phyloP scores from a whole-genome alignment of 2,113 vertebrate species.

The Danionella cerebrum region DNA sequence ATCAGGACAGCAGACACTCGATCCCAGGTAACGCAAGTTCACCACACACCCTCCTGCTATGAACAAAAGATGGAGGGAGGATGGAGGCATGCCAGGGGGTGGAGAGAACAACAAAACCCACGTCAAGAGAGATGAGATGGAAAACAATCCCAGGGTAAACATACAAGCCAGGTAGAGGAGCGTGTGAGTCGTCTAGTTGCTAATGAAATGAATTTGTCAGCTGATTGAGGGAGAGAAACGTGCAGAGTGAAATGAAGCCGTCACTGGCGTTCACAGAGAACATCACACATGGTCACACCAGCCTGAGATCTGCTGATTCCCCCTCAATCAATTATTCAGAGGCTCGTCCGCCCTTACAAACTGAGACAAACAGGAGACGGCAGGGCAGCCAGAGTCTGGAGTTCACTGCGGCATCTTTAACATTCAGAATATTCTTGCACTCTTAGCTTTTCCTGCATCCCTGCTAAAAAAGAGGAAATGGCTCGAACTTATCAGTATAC shows the following conservation, averaged over 20 bases:
- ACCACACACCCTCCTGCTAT: conserved; percentile 33
- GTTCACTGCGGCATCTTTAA: background rate
- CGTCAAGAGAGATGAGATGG: conserved; percentile 32
- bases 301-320: conserved; percentile 80
- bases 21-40: conserved; percentile 73
- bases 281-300: conserved; percentile 85
- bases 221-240: conserved; percentile 82
- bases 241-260: conserved; percentile 83
- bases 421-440: too few species aligned
- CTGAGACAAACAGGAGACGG: conserved; percentile 44
- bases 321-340: conserved; percentile 84
- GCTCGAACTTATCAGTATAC: too few species aligned
- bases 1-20: conserved; percentile 75
- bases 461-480: too few species aligned
- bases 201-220: conserved; percentile 72
- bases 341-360: conserved; percentile 52
- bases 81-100: conserved; percentile 52
- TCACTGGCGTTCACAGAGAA: conserved; percentile 74
- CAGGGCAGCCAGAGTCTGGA: conserved; percentile 14
- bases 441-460: too few species aligned
- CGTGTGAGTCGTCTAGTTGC: conserved; percentile 57
- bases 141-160: conserved; percentile 32
- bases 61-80: conserved; percentile 53
- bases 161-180: conserved; percentile 59
- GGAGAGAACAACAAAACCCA: conserved; percentile 32